phyloP scores from a whole-genome alignment of 2,113 vertebrate species.

The Nansenia antarctica region DNA sequence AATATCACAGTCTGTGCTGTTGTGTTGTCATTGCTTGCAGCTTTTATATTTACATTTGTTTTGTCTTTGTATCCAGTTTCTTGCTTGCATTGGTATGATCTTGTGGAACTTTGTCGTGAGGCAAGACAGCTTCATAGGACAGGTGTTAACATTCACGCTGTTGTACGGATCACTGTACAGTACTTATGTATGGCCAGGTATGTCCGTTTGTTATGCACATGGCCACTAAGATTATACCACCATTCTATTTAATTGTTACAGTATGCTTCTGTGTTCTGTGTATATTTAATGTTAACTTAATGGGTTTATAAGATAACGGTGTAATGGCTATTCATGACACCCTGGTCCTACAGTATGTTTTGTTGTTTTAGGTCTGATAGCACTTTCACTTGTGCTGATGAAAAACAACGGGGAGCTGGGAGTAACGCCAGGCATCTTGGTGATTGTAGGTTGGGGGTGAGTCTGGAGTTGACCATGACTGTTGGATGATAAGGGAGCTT shows the following conservation, averaged over 20 bases:
- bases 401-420: slow-evolving; percentile 85
- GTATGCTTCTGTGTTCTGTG: background rate
- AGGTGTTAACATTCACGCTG: slow-evolving; percentile 87
- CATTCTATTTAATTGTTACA: background rate
- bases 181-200: slow-evolving; percentile 96
- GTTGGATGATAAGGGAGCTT: background rate
- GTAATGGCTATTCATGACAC: background rate
- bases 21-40: no score
- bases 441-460: slow-evolving; percentile 94
- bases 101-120: slow-evolving; percentile 89
- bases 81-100: slow-evolving; percentile 92
- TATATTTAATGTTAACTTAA: background rate
- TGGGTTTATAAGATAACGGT: background rate
- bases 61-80: slow-evolving; percentile 71
- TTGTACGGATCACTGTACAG: slow-evolving; percentile 94
- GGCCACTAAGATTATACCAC: background rate
- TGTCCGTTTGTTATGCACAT: slow-evolving; percentile 9
- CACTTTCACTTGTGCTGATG: slow-evolving; percentile 86
- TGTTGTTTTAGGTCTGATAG: slow-evolving; percentile 83
- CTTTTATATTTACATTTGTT: background rate
- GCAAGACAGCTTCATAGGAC: slow-evolving; percentile 80
- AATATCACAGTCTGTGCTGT: background rate
- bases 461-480: slow-evolving; percentile 24
- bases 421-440: slow-evolving; percentile 84
- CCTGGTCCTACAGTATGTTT: background rate